Conservation (phyloP, 2,797 vertebrate species). For the Crenuchus spilurus region DNA sequence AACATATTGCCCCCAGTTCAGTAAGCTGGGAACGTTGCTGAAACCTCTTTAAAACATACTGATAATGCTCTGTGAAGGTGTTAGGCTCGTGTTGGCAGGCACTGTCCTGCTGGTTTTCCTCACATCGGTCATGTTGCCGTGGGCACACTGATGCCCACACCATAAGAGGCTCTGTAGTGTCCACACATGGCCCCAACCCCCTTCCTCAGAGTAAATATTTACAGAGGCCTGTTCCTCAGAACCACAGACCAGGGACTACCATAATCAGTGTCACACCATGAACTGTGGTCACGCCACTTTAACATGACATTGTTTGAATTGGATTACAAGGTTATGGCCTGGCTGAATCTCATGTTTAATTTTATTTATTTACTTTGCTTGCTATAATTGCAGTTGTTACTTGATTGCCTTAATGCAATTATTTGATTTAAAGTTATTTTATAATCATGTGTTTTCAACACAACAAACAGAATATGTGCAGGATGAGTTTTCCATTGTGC, state of each 20-base stretch:
- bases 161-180: slow-evolving; percentile 58
- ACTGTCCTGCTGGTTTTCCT: slow-evolving; percentile 51
- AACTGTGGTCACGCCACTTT: slow-evolving; percentile 18
- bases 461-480: too few species aligned
- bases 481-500: too few species aligned
- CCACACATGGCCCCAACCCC: slow-evolving; percentile 35
- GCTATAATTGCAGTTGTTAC: too few species aligned
- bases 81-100: slow-evolving; percentile 44
- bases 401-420: too few species aligned
- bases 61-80: slow-evolving; percentile 36
- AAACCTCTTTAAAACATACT: slow-evolving; percentile 40
- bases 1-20: slow-evolving; percentile 41
- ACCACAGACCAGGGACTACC: slow-evolving; percentile 38
- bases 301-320: slow-evolving; percentile 4
- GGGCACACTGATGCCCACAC: slow-evolving; percentile 52
- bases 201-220: slow-evolving; percentile 58
- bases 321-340: background rate
- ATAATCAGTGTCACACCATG: slow-evolving; percentile 32
- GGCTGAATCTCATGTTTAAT: background rate
- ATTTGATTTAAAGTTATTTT: too few species aligned
- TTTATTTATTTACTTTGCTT: background rate
- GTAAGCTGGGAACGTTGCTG: slow-evolving; percentile 40
- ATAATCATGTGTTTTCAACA: too few species aligned
- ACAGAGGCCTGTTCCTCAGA: slow-evolving; percentile 45
- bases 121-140: slow-evolving; percentile 46